A percentile compares a stretch with the other conserved stretches of the same genome.
Conservation (phyloP, 2,113 vertebrate genomes). For the Ursus arctos region DNA sequence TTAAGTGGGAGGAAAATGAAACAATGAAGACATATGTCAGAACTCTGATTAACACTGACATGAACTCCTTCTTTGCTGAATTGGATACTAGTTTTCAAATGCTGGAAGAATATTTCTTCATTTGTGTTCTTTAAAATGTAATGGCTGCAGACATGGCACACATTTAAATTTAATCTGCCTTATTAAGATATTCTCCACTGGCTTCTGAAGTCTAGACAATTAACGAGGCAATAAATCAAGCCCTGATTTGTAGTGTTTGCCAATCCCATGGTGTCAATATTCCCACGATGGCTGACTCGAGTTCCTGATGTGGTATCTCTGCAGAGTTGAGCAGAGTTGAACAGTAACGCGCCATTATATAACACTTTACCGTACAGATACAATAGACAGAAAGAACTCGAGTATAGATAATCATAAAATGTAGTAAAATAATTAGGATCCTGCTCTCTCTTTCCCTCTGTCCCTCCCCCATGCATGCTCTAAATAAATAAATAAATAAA, state of each 20-base stretch:
- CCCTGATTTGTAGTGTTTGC: not conserved
- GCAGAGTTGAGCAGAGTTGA: not conserved
- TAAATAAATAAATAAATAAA: too few species aligned
- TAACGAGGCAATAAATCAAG: not conserved
- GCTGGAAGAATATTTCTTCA: not conserved
- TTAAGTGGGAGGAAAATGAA: conserved; percentile 8
- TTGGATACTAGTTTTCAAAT: conserved; percentile 4
- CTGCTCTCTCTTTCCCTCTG: not conserved
- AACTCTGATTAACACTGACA: not conserved
- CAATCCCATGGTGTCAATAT: not conserved
- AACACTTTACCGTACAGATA: not conserved
- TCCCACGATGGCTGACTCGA: not conserved
- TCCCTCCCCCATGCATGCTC: too few species aligned
- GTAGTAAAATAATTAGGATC: not conserved
- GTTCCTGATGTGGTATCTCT: not conserved
- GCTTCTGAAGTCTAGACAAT: not conserved
- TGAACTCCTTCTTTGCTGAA: not conserved
- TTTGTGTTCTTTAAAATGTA: not conserved
- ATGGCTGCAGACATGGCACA: not conserved
- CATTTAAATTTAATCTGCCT: not conserved
- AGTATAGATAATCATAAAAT: not conserved
- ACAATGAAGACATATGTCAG: not conserved
- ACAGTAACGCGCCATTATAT: not conserved
- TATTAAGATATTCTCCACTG: not conserved
- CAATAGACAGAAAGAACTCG: not conserved